Evolutionary conservation across 2,888 invertebrate genomes (phyloP).

Genomic region (Agrenia bidenticulata): DNA sequence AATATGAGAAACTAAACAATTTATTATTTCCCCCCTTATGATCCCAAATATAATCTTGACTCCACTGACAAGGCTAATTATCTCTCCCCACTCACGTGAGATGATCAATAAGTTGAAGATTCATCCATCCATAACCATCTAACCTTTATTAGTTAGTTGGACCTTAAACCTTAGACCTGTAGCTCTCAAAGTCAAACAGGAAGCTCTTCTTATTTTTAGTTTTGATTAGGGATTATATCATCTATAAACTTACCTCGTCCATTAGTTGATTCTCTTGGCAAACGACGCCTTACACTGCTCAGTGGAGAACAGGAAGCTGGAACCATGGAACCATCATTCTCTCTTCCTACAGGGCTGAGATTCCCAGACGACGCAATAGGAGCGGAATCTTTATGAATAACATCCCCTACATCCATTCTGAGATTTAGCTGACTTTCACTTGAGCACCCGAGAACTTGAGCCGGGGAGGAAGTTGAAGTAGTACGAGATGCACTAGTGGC

Average conservation of each 20-base stretch:
- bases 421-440: slow-evolving; percentile 10
- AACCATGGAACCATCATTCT: not conserved
- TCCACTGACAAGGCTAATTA: slow-evolving; percentile 1
- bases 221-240: slow-evolving; percentile 8
- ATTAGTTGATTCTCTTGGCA: slow-evolving; percentile 4
- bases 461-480: not conserved
- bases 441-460: slow-evolving; percentile 6
- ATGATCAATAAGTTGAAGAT: slow-evolving; percentile 7
- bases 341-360: not conserved
- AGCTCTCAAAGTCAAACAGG: slow-evolving; percentile 12
- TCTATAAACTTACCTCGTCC: slow-evolving; percentile 6
- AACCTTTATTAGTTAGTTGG: not conserved
- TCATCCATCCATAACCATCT: not conserved
- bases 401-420: not conserved
- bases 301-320: not conserved
- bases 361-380: not conserved
- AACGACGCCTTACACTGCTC: not conserved
- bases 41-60: not conserved
- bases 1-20: no score
- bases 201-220: slow-evolving; percentile 5
- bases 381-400: not conserved
- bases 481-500: not conserved
- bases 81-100: slow-evolving; percentile 13
- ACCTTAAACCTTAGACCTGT: not conserved
- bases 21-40: no score